Percentiles rank a stretch among this genome's conserved stretches.
Conservation (phyloP, 2,888 invertebrate species). For the Drosophila longiperda region DNA sequence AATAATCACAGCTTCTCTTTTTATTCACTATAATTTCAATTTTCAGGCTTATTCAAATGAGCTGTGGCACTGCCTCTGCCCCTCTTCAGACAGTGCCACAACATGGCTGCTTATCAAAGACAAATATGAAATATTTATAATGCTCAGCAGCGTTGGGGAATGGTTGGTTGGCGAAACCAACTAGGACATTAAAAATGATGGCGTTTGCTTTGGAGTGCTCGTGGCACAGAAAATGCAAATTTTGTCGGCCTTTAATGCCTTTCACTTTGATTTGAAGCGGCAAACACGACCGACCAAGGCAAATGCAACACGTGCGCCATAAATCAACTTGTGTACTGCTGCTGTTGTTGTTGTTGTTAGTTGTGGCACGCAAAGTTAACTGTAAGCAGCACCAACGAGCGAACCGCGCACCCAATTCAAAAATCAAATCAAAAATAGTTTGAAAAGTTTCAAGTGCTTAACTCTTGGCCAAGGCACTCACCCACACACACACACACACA, state of each 20-base stretch:
- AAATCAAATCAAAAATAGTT: constrained; percentile 81
- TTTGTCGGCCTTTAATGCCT: constrained; percentile 73
- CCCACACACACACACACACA: background rate
- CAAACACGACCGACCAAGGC: constrained; percentile 36
- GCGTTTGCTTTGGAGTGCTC: constrained; percentile 36
- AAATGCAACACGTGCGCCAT: constrained; percentile 77
- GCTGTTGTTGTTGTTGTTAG: background rate
- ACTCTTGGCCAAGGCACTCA: constrained; percentile 55
- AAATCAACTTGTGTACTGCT: constrained; percentile 57
- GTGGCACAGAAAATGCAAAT: constrained; percentile 72
- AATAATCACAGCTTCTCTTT: constrained; percentile 3
- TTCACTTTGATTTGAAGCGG: constrained; percentile 73
- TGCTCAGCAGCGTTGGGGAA: constrained; percentile 26
- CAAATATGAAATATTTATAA: constrained; percentile 80
- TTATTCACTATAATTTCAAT: constrained; percentile 53
- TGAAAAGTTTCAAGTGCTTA: constrained; percentile 77
- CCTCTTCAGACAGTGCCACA: constrained; percentile 11
- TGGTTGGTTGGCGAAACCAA: constrained; percentile 3
- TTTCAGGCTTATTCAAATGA: constrained; percentile 59
- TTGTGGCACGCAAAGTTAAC: constrained; percentile 28
- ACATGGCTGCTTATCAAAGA: constrained; percentile 70
- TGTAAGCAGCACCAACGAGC: constrained; percentile 42
- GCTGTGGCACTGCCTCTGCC: background rate
- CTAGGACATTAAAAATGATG: constrained; percentile 65
- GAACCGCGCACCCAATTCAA: constrained; percentile 63